Base-by-base conservation (phyloP, 1,140 invertebrate genomes). In the Cyrtorhinus lividipennis region DNA sequence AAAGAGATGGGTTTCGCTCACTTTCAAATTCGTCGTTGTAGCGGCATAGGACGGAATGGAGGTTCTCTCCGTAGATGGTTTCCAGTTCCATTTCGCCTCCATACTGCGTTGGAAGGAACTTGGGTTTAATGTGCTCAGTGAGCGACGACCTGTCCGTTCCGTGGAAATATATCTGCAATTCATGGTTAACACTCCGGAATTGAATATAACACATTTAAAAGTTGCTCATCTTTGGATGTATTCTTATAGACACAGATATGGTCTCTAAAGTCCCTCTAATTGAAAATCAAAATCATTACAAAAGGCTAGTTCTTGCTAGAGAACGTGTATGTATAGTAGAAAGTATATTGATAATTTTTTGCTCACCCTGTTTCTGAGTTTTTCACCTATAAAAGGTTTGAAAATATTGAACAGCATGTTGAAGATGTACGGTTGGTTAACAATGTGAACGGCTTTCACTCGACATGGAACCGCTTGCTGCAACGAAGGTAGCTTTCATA, bases 391-490 rank as follows among this genome's bases (percentile, higher is more conserved):
- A 73, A 94, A 90, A 12, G 87, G 90, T 71, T 92, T 92, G 73
- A 92, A 88, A 20, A 94, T 76, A 10, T 84, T 78, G 72, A 91
- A 93, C 0, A 94, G 81, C 75, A 90, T 83, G 69, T 91, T 90
- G 74, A 93, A 93, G 59, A 93, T 77, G 68, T 84, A 86, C 0
- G 90, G 88, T 73, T 93, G 88, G 72, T 94, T 92, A 1, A 94
- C 77, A 60, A 92, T 83, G 69, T 93, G 90, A 56, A 93, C 79
- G 56, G 84, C 86, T 75, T 93, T 93, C 20, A 94, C 75, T 68
- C 90, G 79, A 27, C 77, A 68, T 0, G 87, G 85, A 26, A 82
- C 73, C 65, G 81, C 80, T 64, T 82, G 75, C 83, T 87, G 73
- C 23, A 74, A 75, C 65, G 65, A 59, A 25, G 20, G 18, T 53